These are phyloP conservation scores for Allophyes oxyacanthae DNA, from an alignment of 2,888 invertebrate genomes.

Conservation along the genomic window DNA sequence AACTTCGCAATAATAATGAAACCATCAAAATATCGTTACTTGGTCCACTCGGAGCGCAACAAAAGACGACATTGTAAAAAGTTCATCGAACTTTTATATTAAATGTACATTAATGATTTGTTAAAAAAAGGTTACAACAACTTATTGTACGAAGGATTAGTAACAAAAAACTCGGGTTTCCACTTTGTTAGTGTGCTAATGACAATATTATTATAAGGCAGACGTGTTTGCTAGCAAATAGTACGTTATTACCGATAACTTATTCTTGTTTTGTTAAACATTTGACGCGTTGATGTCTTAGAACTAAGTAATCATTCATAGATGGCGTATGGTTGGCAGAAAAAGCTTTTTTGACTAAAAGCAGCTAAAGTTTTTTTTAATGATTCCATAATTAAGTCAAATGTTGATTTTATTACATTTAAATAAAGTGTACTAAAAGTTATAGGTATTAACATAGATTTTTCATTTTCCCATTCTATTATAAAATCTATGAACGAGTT, in stretches of 20 bases:
- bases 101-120: constrained; percentile 60
- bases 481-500: too few species aligned
- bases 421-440: too few species aligned
- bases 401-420: too few species aligned
- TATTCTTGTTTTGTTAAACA: constrained; percentile 69
- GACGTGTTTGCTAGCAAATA: constrained; percentile 72
- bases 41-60: constrained; percentile 12
- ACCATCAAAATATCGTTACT: constrained; percentile 40
- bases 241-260: constrained; percentile 68
- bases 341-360: constrained; percentile 25
- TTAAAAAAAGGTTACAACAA: constrained; percentile 50
- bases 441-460: too few species aligned
- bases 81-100: constrained; percentile 62
- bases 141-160: constrained; percentile 49
- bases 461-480: too few species aligned
- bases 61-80: constrained; percentile 60
- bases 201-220: constrained; percentile 80
- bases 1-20: constrained; percentile 17
- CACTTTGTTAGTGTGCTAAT: constrained; percentile 67
- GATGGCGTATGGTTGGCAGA: constrained; percentile 59
- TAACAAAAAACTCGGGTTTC: constrained; percentile 58
- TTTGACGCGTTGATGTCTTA: constrained; percentile 62
- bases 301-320: constrained; percentile 64
- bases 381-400: too few species aligned
- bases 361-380: too few species aligned